Percentiles rank a stretch among this genome's conserved stretches.
phyloP scores from a whole-genome alignment of 1,140 invertebrate genomes.

The Caerostris darwini region DNA sequence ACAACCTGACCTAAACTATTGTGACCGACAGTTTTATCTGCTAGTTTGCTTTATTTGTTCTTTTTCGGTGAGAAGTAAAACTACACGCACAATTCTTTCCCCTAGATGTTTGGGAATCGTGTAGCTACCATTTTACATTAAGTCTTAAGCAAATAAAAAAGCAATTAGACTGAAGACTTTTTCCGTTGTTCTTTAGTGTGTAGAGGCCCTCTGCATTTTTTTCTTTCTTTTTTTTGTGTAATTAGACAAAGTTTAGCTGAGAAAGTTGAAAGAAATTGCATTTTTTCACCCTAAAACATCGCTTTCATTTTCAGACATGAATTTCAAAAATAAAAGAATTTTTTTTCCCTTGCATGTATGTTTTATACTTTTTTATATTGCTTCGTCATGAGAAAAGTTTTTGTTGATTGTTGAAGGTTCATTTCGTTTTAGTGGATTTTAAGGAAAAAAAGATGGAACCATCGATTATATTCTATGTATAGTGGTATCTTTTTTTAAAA shows the following conservation, averaged over 20 bases:
- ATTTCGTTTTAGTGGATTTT: neutral
- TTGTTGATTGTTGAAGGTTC: neutral
- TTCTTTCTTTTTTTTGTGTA: constrained; percentile 14
- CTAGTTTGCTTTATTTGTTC: constrained; percentile 25
- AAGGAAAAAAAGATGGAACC: neutral
- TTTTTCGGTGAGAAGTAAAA: constrained; percentile 9
- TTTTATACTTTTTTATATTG: neutral
- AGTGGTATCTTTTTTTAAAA: no score
- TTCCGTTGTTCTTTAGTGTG: neutral
- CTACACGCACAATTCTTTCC: neutral
- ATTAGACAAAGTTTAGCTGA: constrained; percentile 24
- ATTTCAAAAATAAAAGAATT: neutral
- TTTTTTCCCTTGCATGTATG: neutral
- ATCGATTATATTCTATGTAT: no score
- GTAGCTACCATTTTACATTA: constrained; percentile 56
- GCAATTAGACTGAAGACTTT: constrained; percentile 56
- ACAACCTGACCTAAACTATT: constrained; percentile 64
- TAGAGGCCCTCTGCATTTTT: constrained; percentile 5
- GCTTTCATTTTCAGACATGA: neutral
- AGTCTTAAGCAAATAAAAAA: constrained; percentile 64
- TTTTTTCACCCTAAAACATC: constrained; percentile 19
- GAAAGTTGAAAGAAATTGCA: constrained; percentile 14
- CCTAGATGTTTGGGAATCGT: constrained; percentile 6
- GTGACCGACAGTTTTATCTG: constrained; percentile 61
- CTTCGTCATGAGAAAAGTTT: neutral